These are phyloP conservation scores for Lasius fuliginosus DNA, from an alignment of 2,888 invertebrate genomes.

Conservation along the genomic window DNA sequence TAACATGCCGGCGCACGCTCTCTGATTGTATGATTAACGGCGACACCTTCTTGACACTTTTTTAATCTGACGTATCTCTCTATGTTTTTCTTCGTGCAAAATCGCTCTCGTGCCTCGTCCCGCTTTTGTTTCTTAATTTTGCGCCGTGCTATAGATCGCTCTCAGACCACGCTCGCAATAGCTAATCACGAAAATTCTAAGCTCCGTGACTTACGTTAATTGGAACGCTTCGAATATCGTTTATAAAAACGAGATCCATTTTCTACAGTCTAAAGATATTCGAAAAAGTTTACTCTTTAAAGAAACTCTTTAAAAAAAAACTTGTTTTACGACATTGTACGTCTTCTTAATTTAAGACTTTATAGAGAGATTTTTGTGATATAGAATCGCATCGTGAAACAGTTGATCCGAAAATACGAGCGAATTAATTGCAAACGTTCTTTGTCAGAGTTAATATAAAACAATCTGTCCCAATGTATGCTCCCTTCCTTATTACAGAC, in stretches of 20 bases:
- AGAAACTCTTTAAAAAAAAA: neutral
- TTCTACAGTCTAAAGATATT: neutral
- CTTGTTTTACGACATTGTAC: neutral
- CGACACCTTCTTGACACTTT: conserved; percentile 54
- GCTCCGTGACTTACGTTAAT: conserved; percentile 14
- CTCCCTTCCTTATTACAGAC: conserved; percentile 91
- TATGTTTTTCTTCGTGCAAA: conserved; percentile 48
- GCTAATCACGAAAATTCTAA: conserved; percentile 12
- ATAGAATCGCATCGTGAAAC: neutral
- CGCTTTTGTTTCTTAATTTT: conserved; percentile 49
- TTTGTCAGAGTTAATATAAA: conserved; percentile 76
- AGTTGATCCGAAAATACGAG: conserved; percentile 24
- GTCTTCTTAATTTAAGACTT: neutral
- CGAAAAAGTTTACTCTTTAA: neutral
- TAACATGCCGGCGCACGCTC: conserved; percentile 44
- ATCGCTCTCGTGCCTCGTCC: conserved; percentile 34
- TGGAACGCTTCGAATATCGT: conserved; percentile 12
- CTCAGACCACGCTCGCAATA: conserved; percentile 40
- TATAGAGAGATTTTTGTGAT: neutral
- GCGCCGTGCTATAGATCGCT: conserved; percentile 38
- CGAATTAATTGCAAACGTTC: conserved; percentile 59
- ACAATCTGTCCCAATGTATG: conserved; percentile 86
- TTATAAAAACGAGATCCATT: conserved; percentile 18
- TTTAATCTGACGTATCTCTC: conserved; percentile 53
- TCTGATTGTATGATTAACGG: conserved; percentile 52